These are phyloP conservation scores for Leptinotarsa peninsularis DNA, from an alignment of 2,888 invertebrate genomes.

Conservation along the genomic window DNA sequence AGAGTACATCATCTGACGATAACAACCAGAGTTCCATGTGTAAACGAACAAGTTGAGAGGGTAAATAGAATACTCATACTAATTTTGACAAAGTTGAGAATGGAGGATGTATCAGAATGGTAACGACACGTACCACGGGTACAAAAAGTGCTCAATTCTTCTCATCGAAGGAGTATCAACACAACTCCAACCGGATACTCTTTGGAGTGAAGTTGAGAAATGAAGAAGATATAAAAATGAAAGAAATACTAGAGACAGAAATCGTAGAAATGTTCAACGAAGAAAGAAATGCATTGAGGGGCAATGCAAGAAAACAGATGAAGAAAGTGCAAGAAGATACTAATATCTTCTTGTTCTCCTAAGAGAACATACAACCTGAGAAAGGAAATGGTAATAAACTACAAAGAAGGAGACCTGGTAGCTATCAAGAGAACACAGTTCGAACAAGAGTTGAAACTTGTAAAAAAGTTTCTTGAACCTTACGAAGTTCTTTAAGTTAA, in stretches of 20 bases:
- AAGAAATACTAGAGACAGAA: conserved; percentile 35
- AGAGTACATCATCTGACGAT: conserved; percentile 55
- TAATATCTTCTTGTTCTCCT: not conserved
- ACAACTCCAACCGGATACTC: conserved; percentile 48
- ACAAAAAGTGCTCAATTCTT: conserved; percentile 53
- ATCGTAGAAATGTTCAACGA: conserved; percentile 29
- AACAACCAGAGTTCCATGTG: conserved; percentile 56
- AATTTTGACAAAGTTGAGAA: too few species aligned
- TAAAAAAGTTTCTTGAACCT: conserved; percentile 58
- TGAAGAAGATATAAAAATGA: conserved; percentile 34
- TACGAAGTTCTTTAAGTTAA: conserved; percentile 37
- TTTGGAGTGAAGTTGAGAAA: conserved; percentile 45
- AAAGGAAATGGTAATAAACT: conserved; percentile 44
- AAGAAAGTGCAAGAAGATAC: conserved; percentile 44
- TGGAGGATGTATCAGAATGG: conserved; percentile 55
- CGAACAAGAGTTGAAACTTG: conserved; percentile 57
- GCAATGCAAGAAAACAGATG: conserved; percentile 40
- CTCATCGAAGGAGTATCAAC: conserved; percentile 51
- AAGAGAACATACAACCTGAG: conserved; percentile 44
- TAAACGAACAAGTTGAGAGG: conserved; percentile 61
- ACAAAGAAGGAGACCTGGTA: conserved; percentile 34
- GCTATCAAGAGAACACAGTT: conserved; percentile 57
- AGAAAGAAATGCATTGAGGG: conserved; percentile 33
- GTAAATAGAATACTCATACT: conserved; percentile 45
- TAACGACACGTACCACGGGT: conserved; percentile 49